Evolutionary conservation across 2,888 invertebrate genomes (phyloP).

Genomic region (Caenorhabditis doughertyi): DNA sequence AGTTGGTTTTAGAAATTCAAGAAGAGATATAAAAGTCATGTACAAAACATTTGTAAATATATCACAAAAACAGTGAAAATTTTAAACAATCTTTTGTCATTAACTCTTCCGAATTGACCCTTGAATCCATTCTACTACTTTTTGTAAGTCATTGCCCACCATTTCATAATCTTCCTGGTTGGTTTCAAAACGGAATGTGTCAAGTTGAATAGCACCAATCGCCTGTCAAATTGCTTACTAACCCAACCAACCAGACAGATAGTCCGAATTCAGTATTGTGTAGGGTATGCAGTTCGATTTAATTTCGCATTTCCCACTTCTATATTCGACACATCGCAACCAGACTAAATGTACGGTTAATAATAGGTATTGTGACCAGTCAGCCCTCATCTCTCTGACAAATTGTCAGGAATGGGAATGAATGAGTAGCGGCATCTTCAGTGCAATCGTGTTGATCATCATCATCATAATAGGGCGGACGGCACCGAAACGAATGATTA

Average conservation of each 20-base stretch:
- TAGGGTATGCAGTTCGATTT: slow-evolving; percentile 30
- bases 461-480: slow-evolving; percentile 5
- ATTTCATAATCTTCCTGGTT: slow-evolving; percentile 32
- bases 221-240: slow-evolving; percentile 50
- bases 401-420: slow-evolving; percentile 6
- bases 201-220: slow-evolving; percentile 58
- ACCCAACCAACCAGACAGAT: slow-evolving; percentile 56
- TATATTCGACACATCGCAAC: slow-evolving; percentile 9
- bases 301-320: slow-evolving; percentile 22
- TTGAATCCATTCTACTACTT: slow-evolving; percentile 23
- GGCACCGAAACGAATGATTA: slow-evolving; percentile 43
- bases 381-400: slow-evolving; percentile 32
- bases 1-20: neutral
- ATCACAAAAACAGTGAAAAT: too few relatives aligned
- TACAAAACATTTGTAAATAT: neutral
- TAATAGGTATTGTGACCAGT: slow-evolving; percentile 61
- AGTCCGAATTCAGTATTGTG: slow-evolving; percentile 46
- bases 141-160: slow-evolving; percentile 4
- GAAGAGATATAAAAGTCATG: neutral
- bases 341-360: slow-evolving; percentile 62
- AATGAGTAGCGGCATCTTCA: neutral
- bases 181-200: slow-evolving; percentile 55
- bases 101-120: slow-evolving; percentile 35
- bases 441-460: slow-evolving; percentile 31
- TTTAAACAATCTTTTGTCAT: neutral